phyloP scores from a whole-genome alignment of 1,140 invertebrate genomes.

The Drosophila bocki region DNA sequence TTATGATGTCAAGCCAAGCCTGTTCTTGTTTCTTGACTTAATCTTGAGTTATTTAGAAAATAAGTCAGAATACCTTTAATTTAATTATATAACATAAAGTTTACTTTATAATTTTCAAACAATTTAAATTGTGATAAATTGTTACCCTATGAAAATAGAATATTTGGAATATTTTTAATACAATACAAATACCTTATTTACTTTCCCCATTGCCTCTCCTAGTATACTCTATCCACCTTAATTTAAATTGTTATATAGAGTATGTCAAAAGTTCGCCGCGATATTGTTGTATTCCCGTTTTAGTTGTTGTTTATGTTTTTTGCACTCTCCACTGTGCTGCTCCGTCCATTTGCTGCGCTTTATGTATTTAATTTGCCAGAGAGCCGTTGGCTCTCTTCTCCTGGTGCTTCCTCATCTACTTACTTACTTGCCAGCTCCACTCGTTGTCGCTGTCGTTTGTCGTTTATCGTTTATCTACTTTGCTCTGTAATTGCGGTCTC shows the following conservation, averaged over 20 bases:
- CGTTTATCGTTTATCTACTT: constrained; percentile 56
- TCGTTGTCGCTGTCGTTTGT: constrained; percentile 48
- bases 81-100: no score
- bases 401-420: constrained; percentile 16
- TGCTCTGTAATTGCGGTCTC: constrained; percentile 57
- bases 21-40: no score
- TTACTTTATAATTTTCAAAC: neutral
- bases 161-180: neutral
- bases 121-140: neutral
- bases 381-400: constrained; percentile 30
- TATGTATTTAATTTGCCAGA: constrained; percentile 50
- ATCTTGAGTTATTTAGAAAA: no score
- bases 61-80: no score
- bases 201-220: no score
- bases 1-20: no score
- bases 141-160: neutral
- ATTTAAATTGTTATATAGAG: constrained; percentile 20
- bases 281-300: constrained; percentile 24
- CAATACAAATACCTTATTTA: neutral
- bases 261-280: constrained; percentile 22
- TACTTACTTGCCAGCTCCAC: constrained; percentile 32
- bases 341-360: constrained; percentile 42
- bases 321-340: constrained; percentile 28
- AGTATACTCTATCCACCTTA: neutral
- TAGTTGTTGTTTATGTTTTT: constrained; percentile 35